Evolutionary conservation across 2,113 vertebrate genomes (phyloP).

Genomic region (Rhinichthys klamathensis): DNA sequence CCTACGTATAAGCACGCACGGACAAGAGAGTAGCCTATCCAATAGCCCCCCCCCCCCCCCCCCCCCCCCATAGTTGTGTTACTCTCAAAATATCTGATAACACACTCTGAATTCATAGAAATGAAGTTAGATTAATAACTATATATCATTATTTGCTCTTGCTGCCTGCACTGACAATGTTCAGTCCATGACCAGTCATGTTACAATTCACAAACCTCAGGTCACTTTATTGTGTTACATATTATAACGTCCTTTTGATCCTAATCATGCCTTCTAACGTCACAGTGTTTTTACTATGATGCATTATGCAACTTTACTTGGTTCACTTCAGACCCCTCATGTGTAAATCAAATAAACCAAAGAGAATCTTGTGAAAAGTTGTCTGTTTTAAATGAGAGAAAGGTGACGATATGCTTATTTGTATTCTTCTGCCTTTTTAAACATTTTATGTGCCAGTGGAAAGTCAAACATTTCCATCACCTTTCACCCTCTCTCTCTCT

Average conservation of each 20-base stretch:
- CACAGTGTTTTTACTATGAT: background rate
- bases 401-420: background rate
- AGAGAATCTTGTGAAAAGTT: background rate
- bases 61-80: too few species aligned
- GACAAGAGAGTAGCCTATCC: too few species aligned
- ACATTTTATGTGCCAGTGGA: background rate
- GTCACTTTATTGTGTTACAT: constrained; percentile 11
- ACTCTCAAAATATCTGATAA: too few species aligned
- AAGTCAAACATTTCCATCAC: constrained; percentile 35
- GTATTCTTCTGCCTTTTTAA: background rate
- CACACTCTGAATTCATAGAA: too few species aligned
- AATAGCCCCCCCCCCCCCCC: too few species aligned
- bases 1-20: too few species aligned
- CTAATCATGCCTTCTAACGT: background rate
- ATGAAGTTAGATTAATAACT: too few species aligned
- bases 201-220: background rate
- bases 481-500: constrained; percentile 4
- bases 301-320: background rate
- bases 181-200: background rate
- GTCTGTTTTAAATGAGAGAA: background rate
- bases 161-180: too few species aligned
- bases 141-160: too few species aligned
- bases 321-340: background rate
- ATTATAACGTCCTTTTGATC: background rate
- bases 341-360: background rate